phyloP scores from a whole-genome alignment of 2,888 invertebrate genomes.

The Hanleya hanleyi region DNA sequence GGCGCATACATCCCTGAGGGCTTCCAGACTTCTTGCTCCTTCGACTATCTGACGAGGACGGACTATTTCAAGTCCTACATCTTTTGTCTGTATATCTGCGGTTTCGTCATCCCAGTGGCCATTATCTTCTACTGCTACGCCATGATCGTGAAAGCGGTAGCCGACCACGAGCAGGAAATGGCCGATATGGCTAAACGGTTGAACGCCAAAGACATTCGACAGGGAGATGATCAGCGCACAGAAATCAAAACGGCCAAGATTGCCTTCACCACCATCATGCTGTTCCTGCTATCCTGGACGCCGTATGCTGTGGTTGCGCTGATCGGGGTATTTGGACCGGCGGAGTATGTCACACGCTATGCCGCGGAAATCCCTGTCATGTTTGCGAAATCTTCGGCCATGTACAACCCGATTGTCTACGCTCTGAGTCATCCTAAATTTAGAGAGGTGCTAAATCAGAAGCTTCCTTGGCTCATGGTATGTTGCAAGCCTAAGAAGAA shows the following conservation, averaged over 20 bases:
- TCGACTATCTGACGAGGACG: constrained; percentile 85
- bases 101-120: constrained; percentile 85
- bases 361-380: constrained; percentile 78
- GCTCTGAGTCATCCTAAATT: constrained; percentile 83
- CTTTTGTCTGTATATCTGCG: constrained; percentile 82
- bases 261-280: constrained; percentile 89
- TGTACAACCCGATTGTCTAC: constrained; percentile 87
- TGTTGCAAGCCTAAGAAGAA: constrained; percentile 48
- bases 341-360: constrained; percentile 59
- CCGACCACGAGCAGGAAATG: constrained; percentile 74
- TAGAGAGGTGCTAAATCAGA: constrained; percentile 78
- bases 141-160: constrained; percentile 85
- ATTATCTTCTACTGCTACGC: constrained; percentile 90
- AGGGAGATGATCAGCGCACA: constrained; percentile 50
- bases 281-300: constrained; percentile 96
- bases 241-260: constrained; percentile 77
- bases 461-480: constrained; percentile 80
- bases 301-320: constrained; percentile 87
- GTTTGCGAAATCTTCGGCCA: constrained; percentile 94
- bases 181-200: constrained; percentile 73
- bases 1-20: constrained; percentile 89
- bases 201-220: constrained; percentile 57
- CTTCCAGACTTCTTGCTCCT: constrained; percentile 94
- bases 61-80: constrained; percentile 78
- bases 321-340: constrained; percentile 65